Evolutionary conservation across 1,140 invertebrate genomes (phyloP).

Genomic region (Ditylenchus dipsaci): DNA sequence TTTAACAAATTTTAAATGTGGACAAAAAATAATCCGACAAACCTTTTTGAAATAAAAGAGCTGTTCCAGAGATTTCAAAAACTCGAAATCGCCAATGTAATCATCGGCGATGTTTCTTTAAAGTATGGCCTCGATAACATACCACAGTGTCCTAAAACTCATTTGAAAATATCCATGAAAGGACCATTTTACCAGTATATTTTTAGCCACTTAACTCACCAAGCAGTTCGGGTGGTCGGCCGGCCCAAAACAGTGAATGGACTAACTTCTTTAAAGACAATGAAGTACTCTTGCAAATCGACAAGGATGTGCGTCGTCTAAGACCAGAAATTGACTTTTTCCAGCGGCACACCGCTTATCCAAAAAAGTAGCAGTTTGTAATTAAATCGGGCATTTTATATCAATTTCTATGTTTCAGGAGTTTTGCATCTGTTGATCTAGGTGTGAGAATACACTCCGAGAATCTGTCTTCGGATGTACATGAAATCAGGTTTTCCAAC

Average conservation of each 20-base stretch:
- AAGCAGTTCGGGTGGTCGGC: background rate
- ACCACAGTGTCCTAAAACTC: no score
- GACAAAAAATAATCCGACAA: no score
- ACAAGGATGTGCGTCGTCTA: conserved; percentile 61
- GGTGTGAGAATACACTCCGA: conserved; percentile 28
- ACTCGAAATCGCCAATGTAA: no score
- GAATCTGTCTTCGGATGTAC: conserved; percentile 27
- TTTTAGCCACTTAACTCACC: background rate
- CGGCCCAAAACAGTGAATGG: conserved; percentile 60
- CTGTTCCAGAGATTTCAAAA: no score
- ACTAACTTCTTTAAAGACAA: conserved; percentile 62
- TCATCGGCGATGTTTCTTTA: no score
- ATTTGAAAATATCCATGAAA: no score
- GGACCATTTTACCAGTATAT: background rate
- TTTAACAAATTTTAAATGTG: no score
- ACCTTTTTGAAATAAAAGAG: no score
- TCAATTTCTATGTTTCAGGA: conserved; percentile 1
- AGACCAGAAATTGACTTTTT: conserved; percentile 64
- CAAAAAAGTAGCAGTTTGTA: conserved; percentile 35
- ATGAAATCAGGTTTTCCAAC: conserved; percentile 17
- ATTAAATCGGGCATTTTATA: background rate
- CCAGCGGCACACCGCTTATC: conserved; percentile 60
- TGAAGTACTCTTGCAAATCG: conserved; percentile 62
- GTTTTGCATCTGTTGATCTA: conserved; percentile 18
- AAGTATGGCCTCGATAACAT: no score